Base-by-base conservation (phyloP, 1,140 invertebrate genomes). In the Penaeus indicus region DNA sequence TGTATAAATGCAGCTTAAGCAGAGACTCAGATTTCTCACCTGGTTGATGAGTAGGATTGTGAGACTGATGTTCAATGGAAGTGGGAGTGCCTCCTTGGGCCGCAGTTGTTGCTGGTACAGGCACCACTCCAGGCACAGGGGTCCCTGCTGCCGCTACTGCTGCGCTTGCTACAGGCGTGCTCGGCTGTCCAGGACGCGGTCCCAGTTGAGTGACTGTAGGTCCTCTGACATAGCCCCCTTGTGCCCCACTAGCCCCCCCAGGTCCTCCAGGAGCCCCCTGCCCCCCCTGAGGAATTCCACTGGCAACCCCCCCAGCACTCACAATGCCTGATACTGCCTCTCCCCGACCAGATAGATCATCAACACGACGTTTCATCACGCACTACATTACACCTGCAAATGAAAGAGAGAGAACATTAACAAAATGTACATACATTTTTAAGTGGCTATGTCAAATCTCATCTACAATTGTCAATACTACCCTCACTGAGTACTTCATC, bases 291-390 rank as follows among this genome's bases (percentile, higher is more conserved):
- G 86, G 69, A 60, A 87, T 64, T n/a, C 78, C 85, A 42, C 77
- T 64, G 60, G 62, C 86, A 83, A 88, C 82, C 22, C 86, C 80
- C 86, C 86, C 86, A 47, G 86, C 75, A 67, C 86, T 88, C 60
- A 88, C 86, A 47, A 88, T 88, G 86, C 86, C 86, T 83, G 86
- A 88, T 67, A 84, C 86, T 88, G 86, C 86, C 86, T 88, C 86
- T n/a, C 80, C 86, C 81, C 86, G 86, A 64, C 86, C 86, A 61
- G 69, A 83, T 22, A 87, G 72, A 77, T 83, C 82, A 88, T 88
- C 86, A 83, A 84, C 72, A 84, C 86, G 86, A 83, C 86, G 81
- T 77, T 88, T 88, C 86, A 88, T 88, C 81, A 84, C 86, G 86
- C 86, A 88, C 86, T 88, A 88, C 86, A 88, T 88, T 88, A 88